Conservation (phyloP, 2,888 invertebrate species). For the Morpho deidamia region DNA sequence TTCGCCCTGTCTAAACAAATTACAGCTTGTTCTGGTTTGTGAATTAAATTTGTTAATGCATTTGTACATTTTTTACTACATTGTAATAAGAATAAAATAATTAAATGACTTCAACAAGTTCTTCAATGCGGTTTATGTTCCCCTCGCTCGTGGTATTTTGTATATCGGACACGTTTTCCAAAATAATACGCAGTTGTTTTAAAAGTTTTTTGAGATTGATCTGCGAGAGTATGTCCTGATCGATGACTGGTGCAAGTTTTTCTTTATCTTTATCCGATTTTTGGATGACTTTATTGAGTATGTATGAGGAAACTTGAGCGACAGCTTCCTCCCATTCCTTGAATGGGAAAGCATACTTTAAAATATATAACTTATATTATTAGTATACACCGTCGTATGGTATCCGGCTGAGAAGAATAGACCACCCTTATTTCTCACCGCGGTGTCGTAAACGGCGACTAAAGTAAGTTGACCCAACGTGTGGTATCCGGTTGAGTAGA, state of each 20-base stretch:
- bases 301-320: constrained; percentile 81
- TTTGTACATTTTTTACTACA: constrained; percentile 23
- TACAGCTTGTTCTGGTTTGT: constrained; percentile 22
- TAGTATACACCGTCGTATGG: too few relatives aligned
- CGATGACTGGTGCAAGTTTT: constrained; percentile 72
- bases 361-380: background rate
- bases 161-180: constrained; percentile 50
- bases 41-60: constrained; percentile 16
- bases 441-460: too few relatives aligned
- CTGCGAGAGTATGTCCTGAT: constrained; percentile 62
- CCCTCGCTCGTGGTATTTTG: constrained; percentile 27
- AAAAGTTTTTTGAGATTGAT: constrained; percentile 63
- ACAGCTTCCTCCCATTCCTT: constrained; percentile 90
- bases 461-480: too few relatives aligned
- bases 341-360: too few relatives aligned
- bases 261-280: constrained; percentile 82
- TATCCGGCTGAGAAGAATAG: too few relatives aligned
- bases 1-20: constrained; percentile 7
- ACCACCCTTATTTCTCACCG: too few relatives aligned
- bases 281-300: constrained; percentile 80
- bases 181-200: constrained; percentile 55
- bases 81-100: constrained; percentile 14
- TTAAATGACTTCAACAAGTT: constrained; percentile 63
- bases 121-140: constrained; percentile 54
- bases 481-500: too few relatives aligned